Evolutionary conservation across 2,797 vertebrate genomes (phyloP).

Genomic region (Chrysocyon brachyurus): DNA sequence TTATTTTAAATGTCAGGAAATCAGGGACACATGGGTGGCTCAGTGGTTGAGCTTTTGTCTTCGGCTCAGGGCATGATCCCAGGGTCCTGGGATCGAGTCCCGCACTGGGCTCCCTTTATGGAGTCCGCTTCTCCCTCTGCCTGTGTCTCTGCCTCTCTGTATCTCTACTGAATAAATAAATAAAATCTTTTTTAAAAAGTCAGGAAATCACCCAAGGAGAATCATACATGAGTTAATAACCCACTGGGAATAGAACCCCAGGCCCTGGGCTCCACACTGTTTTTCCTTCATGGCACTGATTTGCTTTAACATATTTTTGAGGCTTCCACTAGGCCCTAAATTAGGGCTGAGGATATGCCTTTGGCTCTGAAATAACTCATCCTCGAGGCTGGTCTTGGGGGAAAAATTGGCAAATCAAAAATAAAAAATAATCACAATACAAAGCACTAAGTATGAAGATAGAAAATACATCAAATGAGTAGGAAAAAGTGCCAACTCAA

Average conservation of each 20-base stretch:
- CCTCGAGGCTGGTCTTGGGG: background rate
- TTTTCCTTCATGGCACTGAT: background rate
- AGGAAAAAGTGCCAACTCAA: background rate
- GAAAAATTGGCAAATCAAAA: conserved; percentile 8
- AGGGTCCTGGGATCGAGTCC: too few species aligned
- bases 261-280: background rate
- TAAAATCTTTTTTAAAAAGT: background rate
- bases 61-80: too few species aligned
- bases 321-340: background rate
- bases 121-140: too few species aligned
- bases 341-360: background rate
- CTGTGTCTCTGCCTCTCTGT: too few species aligned
- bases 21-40: too few species aligned
- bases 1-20: background rate
- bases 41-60: too few species aligned
- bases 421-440: background rate
- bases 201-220: background rate
- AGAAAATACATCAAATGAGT: background rate
- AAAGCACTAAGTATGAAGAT: background rate
- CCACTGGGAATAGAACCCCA: background rate
- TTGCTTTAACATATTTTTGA: background rate
- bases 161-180: too few species aligned
- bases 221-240: background rate
- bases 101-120: too few species aligned
- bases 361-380: conserved; percentile 21